A percentile compares a stretch with the other conserved stretches of the same genome.
phyloP scores from a whole-genome alignment of 2,797 vertebrate species.

The Oryzias sinensis region DNA sequence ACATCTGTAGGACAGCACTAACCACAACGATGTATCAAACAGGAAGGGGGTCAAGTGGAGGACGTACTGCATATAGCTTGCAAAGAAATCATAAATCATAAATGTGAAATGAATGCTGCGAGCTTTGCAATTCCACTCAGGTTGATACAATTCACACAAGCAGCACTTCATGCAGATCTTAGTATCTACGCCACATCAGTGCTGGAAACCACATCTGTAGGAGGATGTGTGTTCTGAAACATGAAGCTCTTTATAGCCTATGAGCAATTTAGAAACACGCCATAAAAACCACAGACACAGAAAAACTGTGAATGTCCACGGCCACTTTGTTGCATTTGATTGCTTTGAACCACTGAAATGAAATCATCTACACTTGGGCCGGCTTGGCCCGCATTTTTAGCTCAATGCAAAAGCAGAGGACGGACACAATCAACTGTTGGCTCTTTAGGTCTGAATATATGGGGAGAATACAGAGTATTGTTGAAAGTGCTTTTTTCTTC shows the following conservation, averaged over 20 bases:
- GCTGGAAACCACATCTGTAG: not conserved
- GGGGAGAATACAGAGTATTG: too few species aligned
- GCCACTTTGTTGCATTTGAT: too few species aligned
- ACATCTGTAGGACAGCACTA: slow-evolving; percentile 5
- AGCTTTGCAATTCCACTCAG: slow-evolving; percentile 13
- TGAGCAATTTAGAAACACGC: slow-evolving; percentile 1
- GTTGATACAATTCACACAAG: slow-evolving; percentile 16
- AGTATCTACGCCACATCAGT: slow-evolving; percentile 4
- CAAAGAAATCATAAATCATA: slow-evolving; percentile 38
- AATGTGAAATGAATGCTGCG: slow-evolving; percentile 21
- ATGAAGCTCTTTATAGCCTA: not conserved
- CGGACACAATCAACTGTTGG: too few species aligned
- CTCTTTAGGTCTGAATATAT: too few species aligned
- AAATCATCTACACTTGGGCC: too few species aligned
- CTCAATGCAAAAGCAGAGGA: too few species aligned
- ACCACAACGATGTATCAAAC: slow-evolving; percentile 6
- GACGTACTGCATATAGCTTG: not conserved
- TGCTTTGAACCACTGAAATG: too few species aligned
- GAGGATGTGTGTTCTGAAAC: slow-evolving; percentile 2
- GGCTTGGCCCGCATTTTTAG: too few species aligned
- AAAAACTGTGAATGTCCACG: too few species aligned
- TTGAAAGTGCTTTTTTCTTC: too few species aligned
- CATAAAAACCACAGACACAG: slow-evolving; percentile 23
- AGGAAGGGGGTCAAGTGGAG: not conserved
- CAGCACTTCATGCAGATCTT: not conserved